Base-by-base conservation (phyloP, 2,113 vertebrate species). In the Nicator chloris region DNA sequence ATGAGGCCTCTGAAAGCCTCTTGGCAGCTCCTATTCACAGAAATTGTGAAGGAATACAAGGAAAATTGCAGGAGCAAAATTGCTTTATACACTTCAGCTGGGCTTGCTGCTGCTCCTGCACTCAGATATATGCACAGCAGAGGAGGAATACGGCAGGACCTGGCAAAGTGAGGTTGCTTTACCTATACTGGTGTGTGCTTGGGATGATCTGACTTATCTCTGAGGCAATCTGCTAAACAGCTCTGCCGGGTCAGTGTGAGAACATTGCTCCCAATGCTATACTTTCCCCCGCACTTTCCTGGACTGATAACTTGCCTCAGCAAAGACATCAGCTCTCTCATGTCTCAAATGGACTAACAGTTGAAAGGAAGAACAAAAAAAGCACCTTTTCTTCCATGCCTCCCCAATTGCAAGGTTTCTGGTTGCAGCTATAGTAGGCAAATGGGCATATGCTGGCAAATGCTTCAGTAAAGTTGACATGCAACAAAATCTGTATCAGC, bases 81-180 rank as follows among this genome's bases (percentile, higher is more conserved):
- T 72, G 28, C 65, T 40, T 70, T 80, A 79, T 11, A 22, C 42
- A 31, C 37, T 61, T 54, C 35, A 63, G 39, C 15, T 50, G 21
- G 15, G 28, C n/a, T 59, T 5, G 23, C n/a, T 83, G 47, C n/a
- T 61, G 28, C 60, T 79, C 11, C 66, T 65, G 60, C 4, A 2
- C 30, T 37, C 6, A 2, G 24, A 31, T 24, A 51, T 0, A 0
- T 33, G 22, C 4, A 26, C 1, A 4, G 27, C 23, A 70, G 37
- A 69, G 15, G 14, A 90, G 35, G 21, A 40, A 70, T 70, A 82
- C 11, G 33, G 30, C 45, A 87, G 21, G 13, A 92, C 33, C 8
- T 9, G 15, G 64, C 23, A 40, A 39, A 45, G 37, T 75, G 13
- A 79, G 22, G 71, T 35, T 90, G 45, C 21, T n/a, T 60, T 31